Conservation (phyloP, 2,797 vertebrate species). For the Lithobates sylvaticus region DNA sequence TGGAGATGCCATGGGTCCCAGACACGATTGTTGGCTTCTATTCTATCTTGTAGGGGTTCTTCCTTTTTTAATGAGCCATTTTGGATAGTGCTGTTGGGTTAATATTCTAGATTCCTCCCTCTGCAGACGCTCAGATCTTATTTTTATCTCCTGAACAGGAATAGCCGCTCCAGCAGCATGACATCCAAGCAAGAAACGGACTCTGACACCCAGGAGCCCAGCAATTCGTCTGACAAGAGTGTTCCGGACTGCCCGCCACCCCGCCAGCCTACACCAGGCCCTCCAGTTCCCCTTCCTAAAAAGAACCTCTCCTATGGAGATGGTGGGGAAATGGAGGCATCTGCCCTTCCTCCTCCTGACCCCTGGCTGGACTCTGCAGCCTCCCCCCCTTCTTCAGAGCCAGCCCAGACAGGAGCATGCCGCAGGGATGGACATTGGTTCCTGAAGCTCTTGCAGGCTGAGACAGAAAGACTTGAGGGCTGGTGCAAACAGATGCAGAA, state of each 20-base stretch:
- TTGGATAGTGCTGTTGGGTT: background rate
- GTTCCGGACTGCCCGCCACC: slow-evolving; percentile 85
- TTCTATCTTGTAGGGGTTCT: too few relatives aligned
- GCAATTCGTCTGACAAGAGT: slow-evolving; percentile 87
- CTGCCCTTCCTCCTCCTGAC: slow-evolving; percentile 93
- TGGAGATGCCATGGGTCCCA: too few relatives aligned
- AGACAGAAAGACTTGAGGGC: slow-evolving; percentile 95
- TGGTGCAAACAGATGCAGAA: slow-evolving; percentile 99
- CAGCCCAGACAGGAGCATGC: slow-evolving; percentile 78
- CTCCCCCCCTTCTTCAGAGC: slow-evolving; percentile 77
- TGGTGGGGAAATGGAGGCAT: slow-evolving; percentile 93
- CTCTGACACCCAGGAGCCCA: slow-evolving; percentile 90
- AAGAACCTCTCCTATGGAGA: slow-evolving; percentile 97
- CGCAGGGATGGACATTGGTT: slow-evolving; percentile 97
- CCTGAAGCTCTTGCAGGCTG: slow-evolving; percentile 95
- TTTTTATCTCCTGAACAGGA: slow-evolving; percentile 74
- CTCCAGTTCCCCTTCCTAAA: slow-evolving; percentile 82
- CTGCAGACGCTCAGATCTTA: slow-evolving; percentile 1
- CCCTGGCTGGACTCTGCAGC: slow-evolving; percentile 94
- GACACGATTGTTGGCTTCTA: too few relatives aligned
- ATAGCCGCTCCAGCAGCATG: slow-evolving; percentile 92
- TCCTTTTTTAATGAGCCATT: too few relatives aligned
- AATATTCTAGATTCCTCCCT: background rate
- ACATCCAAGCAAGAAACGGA: slow-evolving; percentile 94
- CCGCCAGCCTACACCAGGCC: slow-evolving; percentile 86